Evolutionary conservation across 2,113 vertebrate genomes (phyloP), one percentile per base, ranked within the genome.

Genomic region (Tenrec ecaudatus): DNA sequence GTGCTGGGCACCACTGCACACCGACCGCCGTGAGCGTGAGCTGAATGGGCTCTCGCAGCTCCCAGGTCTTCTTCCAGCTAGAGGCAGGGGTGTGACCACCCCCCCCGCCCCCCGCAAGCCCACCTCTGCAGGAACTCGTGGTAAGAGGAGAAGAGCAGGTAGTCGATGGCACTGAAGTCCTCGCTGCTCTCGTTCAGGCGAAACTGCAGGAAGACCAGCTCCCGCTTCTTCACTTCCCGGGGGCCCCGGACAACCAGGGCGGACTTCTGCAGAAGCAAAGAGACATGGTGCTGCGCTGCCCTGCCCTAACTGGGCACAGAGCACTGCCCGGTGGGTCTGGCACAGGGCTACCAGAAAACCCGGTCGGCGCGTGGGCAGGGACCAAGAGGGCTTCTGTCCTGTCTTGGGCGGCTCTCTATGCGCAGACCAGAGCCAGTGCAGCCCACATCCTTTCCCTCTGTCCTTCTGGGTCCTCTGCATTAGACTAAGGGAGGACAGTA

Each of bases 81-180:
- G 19, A 23, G 60, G 60, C 19, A 1, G 2, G 47, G 22, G 22
- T 29, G 76, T 29, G 12, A 7, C 6, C 3, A 7, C 6, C 3
- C 4, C n/a, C 11, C 47, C n/a, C 11, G 57, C 3, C 16, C 53
- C 53, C 60, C 22, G 6, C 60, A 23, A 23, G 78, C 76, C 36
- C 91, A 96, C 96, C 94, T 97, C 62, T 91, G 95, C 77, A 98
- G 90, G 33, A 99, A 98, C 75, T 99, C 98, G 17, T 97, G 98
- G 93, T 98, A 99, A 33, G 98, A 99, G 10, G 99, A 98, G 97
- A 99, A 99, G 16, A 99, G 98, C 96, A 99, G 98, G 97, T 99
- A 99, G n/a, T 98, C 98, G 92, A 99, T 99, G 92, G 99, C 99
- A n/a, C 99, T 99, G 97, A 99, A 99, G 97, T 99, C 99, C 96